Conservation (phyloP, 2,797 vertebrate species). For the Leptatherina wallacei region DNA sequence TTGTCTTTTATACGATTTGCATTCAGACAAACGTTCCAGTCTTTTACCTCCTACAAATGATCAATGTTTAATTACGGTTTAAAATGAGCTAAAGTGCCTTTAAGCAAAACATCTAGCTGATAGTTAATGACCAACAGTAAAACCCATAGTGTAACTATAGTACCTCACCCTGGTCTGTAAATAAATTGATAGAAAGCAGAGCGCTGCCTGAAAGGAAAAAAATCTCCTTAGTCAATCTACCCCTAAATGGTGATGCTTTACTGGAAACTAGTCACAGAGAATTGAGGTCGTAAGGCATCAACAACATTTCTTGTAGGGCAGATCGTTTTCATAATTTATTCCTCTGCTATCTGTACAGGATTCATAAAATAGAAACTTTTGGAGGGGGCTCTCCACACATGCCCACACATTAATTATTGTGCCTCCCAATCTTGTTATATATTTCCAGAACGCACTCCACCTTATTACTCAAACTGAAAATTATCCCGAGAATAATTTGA, state of each 20-base stretch:
- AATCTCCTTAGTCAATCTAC: background rate
- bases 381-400: background rate
- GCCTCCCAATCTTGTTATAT: conserved; percentile 20
- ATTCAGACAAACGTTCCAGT: too few species aligned
- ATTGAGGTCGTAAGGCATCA: conserved; percentile 19
- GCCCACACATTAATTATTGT: conserved; percentile 32
- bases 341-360: conserved; percentile 23
- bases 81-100: background rate
- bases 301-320: conserved; percentile 11
- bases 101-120: background rate
- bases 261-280: conserved; percentile 31
- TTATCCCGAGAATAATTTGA: conserved; percentile 39
- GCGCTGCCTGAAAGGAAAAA: background rate
- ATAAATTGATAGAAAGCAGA: background rate
- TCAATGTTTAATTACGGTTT: background rate
- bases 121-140: too few species aligned
- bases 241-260: conserved; percentile 9
- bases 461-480: conserved; percentile 63
- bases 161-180: background rate
- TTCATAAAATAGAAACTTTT: conserved; percentile 28
- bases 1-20: too few species aligned
- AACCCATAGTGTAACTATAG: background rate
- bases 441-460: conserved; percentile 21
- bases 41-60: too few species aligned
- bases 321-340: conserved; percentile 34